Base-by-base conservation (phyloP, 1,140 invertebrate species). In the Hyposmocoma kahamanoa region DNA sequence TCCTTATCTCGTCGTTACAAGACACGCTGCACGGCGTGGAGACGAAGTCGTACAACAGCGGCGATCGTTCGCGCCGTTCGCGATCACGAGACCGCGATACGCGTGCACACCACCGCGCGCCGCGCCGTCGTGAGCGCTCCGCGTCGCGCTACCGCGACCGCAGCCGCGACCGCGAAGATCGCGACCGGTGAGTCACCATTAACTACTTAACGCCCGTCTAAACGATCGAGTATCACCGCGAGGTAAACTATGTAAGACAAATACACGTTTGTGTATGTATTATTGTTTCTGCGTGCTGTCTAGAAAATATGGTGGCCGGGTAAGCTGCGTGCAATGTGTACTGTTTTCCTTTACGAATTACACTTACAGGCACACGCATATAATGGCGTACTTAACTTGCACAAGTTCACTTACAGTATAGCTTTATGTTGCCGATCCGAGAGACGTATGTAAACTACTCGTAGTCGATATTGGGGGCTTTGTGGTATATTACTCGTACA, bases 11-110 rank as follows among this genome's bases (percentile, higher is more conserved):
- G 67, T 98, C 97, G 0, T 88, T 99, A 1, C 95, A 99, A 87
- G 98, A 99, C 75, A 99, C 98, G 15, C 85, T 99, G 21, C 93
- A 97, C 80, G 97, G 97, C 15, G 96, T 99, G n/a, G 97, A 99
- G 86, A 94, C 94, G 1, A 98, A 98, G 81, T 97, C 95, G 53
- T 98, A 98, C 79, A 94, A 95, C 39, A 93, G 56, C 45, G 69
- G 72, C 36, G 80, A 82, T 91, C 59, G 90, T 62, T 83, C 52
- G 47, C 78, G 90, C 21, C 88, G 95, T 17, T 96, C 95, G 0
- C 89, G 95, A 20, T 96, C 94, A 0, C 89, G 96, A 21, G 95
- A 97, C 45, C 84, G 95, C 48, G 87, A 90, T 42, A 94, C 96
- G 39, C 86, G 95, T 48, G 82, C 89, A 6, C 90, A 91, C 62